Conservation (phyloP, 1,140 invertebrate genomes). For the Dreissena polymorpha region DNA sequence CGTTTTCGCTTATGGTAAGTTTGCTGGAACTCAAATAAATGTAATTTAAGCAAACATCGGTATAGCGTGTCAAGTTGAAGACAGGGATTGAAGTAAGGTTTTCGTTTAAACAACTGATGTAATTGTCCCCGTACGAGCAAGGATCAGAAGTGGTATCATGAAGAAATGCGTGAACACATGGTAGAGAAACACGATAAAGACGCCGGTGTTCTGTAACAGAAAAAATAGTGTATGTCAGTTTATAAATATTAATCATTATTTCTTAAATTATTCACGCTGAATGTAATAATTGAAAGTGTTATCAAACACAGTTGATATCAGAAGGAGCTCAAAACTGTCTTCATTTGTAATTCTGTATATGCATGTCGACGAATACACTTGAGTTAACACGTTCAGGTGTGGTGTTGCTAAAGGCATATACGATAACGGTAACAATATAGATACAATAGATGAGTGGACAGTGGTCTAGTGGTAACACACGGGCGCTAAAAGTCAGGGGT, state of each 20-base stretch:
- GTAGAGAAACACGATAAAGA: too few relatives aligned
- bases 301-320: slow-evolving; percentile 12
- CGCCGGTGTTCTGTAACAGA: neutral
- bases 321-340: neutral
- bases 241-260: neutral
- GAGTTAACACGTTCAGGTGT: too few relatives aligned
- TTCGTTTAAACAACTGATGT: neutral
- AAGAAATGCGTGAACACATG: neutral
- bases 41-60: neutral
- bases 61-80: neutral
- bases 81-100: neutral
- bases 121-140: neutral
- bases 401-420: too few relatives aligned
- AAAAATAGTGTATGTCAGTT: slow-evolving; percentile 16
- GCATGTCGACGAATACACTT: too few relatives aligned
- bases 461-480: too few relatives aligned
- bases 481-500: too few relatives aligned
- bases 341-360: neutral
- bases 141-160: neutral
- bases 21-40: too few relatives aligned
- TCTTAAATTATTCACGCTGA: neutral
- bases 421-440: too few relatives aligned
- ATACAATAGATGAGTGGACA: too few relatives aligned
- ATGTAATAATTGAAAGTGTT: neutral
- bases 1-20: too few relatives aligned